Evolutionary conservation across 2,888 invertebrate species (phyloP), one percentile per base, ranked within the genome.

Genomic region (Clostera curtula): DNA sequence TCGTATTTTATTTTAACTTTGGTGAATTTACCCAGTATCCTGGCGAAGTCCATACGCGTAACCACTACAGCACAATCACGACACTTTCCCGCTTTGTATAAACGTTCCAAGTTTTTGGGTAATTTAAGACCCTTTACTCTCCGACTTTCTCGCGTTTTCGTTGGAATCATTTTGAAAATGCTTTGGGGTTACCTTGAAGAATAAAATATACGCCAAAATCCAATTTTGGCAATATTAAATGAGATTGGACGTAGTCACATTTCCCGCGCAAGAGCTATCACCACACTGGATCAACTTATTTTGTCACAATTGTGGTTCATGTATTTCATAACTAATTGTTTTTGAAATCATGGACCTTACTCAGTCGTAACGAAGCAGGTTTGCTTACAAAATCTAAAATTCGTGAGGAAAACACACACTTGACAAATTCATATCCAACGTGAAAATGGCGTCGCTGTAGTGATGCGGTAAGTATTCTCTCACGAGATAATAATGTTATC

Each of bases 1-100:
- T 82, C 82, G 48, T 79, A 83, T 34, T 83, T 77, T 22, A 83
- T 82, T 55, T 82, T 83, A 2, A 83, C 83, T 59, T 80, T 82
- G 4, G 80, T 83, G 50, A 79, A 82, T 68, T 75, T 83, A 35
- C 83, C 83, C 33, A 83, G 56, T 42, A 83, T 82, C 57, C 75
- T 83, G 34, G 76, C 80, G 63, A 83, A 83, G 55, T 84, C 79
- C 82, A 84, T 80, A 38, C 71, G 73, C 40, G 75, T 77, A 31
- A 83, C 69, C 30, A 73, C 64, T 31, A 84, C 79, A 35, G 73
- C 59, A 56, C 79, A 83, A 20, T 82, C 80, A 18, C 68, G 74
- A 53, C 83, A 83, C 61, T 80, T 76, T 38, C 62, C 59, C 56
- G 79, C 74, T 64, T 67, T 75, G 51, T 67, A 83, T 35, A 70